Conservation (phyloP, 2,113 vertebrate genomes). For the Epinephelus lanceolatus region DNA sequence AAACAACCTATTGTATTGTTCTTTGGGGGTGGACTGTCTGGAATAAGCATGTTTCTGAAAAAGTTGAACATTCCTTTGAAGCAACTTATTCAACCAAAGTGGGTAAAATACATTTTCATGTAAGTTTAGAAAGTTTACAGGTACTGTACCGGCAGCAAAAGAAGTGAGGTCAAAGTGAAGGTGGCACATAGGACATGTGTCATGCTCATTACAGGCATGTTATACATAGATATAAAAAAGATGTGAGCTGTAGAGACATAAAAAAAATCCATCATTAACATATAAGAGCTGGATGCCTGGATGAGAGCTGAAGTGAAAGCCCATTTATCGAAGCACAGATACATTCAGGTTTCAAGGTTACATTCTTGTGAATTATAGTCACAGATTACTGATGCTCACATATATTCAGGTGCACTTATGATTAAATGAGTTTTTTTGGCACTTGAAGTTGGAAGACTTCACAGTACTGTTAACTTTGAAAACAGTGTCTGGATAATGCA, state of each 20-base stretch:
- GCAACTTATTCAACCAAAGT: no score
- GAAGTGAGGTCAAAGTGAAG: not conserved
- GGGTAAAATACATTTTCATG: no score
- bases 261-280: conserved; percentile 6
- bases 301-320: conserved; percentile 30
- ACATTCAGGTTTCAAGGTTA: conserved; percentile 19
- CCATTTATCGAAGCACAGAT: not conserved
- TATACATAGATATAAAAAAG: conserved; percentile 1
- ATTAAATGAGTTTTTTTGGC: not conserved
- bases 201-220: not conserved
- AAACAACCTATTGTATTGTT: no score
- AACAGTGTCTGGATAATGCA: conserved; percentile 2
- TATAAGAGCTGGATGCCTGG: conserved; percentile 12
- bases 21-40: no score
- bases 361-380: not conserved
- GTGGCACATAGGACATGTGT: not conserved
- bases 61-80: no score
- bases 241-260: not conserved
- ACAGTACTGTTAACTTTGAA: not conserved
- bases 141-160: not conserved
- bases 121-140: not conserved
- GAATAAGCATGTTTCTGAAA: no score
- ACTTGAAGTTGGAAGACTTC: not conserved
- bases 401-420: not conserved
- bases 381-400: not conserved